A percentile compares a stretch with the other conserved stretches of the same genome.
These are phyloP conservation scores for Drosophila pegasa DNA, from an alignment of 2,888 invertebrate species.

Conservation along the genomic window DNA sequence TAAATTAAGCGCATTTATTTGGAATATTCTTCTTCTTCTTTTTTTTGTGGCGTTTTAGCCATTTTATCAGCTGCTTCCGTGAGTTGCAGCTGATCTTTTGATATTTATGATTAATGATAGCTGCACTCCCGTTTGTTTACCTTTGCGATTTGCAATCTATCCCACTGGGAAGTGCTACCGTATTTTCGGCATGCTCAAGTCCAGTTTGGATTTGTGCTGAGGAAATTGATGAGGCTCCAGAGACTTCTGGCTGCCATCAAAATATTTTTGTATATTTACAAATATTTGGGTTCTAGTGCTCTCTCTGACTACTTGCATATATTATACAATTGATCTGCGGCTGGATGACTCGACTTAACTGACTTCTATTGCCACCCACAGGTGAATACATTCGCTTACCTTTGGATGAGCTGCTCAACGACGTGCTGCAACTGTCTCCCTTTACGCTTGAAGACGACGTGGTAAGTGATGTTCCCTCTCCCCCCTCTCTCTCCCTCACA, in stretches of 20 bases:
- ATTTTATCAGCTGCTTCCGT: constrained; percentile 62
- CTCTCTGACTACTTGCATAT: neutral
- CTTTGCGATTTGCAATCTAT: constrained; percentile 29
- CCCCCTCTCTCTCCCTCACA: neutral
- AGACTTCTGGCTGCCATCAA: constrained; percentile 64
- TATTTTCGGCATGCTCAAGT: constrained; percentile 20
- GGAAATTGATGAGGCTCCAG: constrained; percentile 74
- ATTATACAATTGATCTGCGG: constrained; percentile 31
- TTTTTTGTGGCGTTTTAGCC: constrained; percentile 7
- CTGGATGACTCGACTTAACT: constrained; percentile 50
- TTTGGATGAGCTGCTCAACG: constrained; percentile 84
- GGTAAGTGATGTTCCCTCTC: constrained; percentile 57
- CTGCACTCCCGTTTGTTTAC: constrained; percentile 10
- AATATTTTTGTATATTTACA: constrained; percentile 73
- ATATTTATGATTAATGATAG: constrained; percentile 52
- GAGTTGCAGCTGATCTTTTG: constrained; percentile 42
- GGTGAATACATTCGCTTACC: constrained; percentile 85
- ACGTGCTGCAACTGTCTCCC: constrained; percentile 83
- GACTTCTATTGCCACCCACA: constrained; percentile 53
- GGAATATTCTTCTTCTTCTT: too few relatives aligned
- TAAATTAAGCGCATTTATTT: constrained; percentile 57
- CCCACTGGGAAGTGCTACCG: constrained; percentile 70
- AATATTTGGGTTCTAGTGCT: constrained; percentile 10
- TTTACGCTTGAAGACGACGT: constrained; percentile 77
- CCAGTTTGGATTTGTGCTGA: neutral